Evolutionary conservation across 2,113 vertebrate genomes (phyloP).

Genomic region (Coreoperca whiteheadi): DNA sequence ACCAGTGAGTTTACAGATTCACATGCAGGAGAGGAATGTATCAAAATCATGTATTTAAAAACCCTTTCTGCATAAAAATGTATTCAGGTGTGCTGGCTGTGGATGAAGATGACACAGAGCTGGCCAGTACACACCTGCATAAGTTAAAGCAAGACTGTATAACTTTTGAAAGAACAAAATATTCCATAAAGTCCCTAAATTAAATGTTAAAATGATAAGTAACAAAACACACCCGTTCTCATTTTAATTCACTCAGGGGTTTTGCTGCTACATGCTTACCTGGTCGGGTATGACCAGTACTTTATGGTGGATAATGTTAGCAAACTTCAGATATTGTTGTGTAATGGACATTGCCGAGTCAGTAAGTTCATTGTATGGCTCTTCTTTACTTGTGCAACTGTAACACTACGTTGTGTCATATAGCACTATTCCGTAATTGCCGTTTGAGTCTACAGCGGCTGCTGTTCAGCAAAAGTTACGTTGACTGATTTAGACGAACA

Average conservation of each 20-base stretch:
- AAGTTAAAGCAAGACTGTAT: background rate
- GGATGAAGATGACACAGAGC: background rate
- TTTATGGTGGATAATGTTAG: background rate
- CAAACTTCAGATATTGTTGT: background rate
- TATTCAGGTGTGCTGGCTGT: background rate
- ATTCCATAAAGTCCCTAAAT: background rate
- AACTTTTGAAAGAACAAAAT: background rate
- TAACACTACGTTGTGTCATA: background rate
- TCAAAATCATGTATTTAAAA: background rate
- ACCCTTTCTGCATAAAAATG: background rate
- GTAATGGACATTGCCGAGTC: background rate
- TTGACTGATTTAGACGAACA: background rate
- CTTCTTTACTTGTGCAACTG: background rate
- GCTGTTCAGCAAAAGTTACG: background rate
- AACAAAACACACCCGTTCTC: background rate
- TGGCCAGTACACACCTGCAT: background rate
- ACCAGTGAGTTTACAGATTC: conserved; percentile 8
- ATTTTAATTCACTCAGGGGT: background rate
- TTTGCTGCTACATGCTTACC: background rate
- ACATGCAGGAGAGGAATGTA: background rate
- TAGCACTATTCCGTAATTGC: background rate
- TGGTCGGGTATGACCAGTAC: background rate
- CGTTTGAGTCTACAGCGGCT: background rate
- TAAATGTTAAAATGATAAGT: background rate
- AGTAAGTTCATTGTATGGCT: background rate